Evolutionary conservation across 2,888 invertebrate species (phyloP).

Genomic region (Sesamia inferens): DNA sequence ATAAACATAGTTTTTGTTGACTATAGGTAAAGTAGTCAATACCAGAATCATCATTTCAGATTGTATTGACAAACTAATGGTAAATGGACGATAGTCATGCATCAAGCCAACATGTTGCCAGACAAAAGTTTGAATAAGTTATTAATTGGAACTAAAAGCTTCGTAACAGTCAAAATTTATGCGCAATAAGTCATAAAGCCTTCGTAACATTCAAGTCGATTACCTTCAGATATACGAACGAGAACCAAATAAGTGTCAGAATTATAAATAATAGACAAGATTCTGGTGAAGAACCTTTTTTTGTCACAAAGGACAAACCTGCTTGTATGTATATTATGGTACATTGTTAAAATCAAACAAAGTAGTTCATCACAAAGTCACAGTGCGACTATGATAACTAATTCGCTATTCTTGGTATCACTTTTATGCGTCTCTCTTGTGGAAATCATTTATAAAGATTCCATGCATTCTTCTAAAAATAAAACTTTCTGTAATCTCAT

Average conservation of each 20-base stretch:
- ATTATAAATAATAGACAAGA: conserved; percentile 18
- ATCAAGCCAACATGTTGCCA: background rate
- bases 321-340: background rate
- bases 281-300: conserved; percentile 15
- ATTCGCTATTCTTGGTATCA: background rate
- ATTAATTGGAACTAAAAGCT: conserved; percentile 63
- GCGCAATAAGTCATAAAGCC: conserved; percentile 62
- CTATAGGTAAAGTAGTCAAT: background rate
- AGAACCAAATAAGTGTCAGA: conserved; percentile 34
- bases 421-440: background rate
- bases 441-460: background rate
- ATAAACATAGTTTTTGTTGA: background rate
- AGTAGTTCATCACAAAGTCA: background rate
- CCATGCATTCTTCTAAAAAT: background rate
- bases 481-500: conserved; percentile 1
- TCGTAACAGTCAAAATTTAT: conserved; percentile 65
- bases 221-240: conserved; percentile 57
- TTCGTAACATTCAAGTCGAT: conserved; percentile 60
- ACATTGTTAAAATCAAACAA: conserved; percentile 21
- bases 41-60: background rate
- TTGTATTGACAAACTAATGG: background rate
- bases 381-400: background rate
- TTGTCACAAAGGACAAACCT: conserved; percentile 1
- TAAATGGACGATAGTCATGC: conserved; percentile 9
- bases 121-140: conserved; percentile 45